Evolutionary conservation across 1,140 invertebrate genomes (phyloP).

Genomic region (Holcopasites calliopsidis): DNA sequence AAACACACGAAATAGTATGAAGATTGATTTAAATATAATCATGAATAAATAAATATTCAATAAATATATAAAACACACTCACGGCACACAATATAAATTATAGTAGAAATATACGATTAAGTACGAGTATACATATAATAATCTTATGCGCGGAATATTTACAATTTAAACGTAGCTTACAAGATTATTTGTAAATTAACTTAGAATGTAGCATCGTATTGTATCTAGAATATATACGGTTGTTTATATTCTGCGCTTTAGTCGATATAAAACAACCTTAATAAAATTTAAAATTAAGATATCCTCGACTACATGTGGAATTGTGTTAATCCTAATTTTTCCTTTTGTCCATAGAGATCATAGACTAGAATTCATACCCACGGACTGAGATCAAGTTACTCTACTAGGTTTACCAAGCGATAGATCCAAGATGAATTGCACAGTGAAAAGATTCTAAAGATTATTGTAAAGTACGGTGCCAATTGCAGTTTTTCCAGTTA

Average conservation of each 20-base stretch:
- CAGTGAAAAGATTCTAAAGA: not conserved
- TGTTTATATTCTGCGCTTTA: too few relatives aligned
- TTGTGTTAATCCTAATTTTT: not conserved
- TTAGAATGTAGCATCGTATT: too few relatives aligned
- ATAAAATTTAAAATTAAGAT: not conserved
- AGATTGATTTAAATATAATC: too few relatives aligned
- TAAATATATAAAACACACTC: slow-evolving; percentile 43
- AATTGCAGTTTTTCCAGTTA: not conserved
- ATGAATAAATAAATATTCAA: slow-evolving; percentile 44
- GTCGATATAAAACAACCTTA: too few relatives aligned
- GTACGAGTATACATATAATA: not conserved
- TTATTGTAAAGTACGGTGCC: not conserved
- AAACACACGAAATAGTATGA: not conserved
- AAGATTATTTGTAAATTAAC: slow-evolving; percentile 15
- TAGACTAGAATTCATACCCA: slow-evolving; percentile 62
- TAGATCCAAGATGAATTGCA: slow-evolving; percentile 26
- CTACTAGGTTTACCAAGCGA: slow-evolving; percentile 66
- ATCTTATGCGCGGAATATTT: slow-evolving; percentile 10
- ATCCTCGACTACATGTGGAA: not conserved
- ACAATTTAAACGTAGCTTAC: not conserved
- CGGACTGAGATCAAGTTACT: slow-evolving; percentile 73
- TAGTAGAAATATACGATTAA: not conserved
- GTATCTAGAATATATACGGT: too few relatives aligned
- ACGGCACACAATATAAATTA: not conserved
- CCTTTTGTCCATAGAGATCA: not conserved